These are phyloP conservation scores for Drosophila takahashii DNA, from an alignment of 1,140 invertebrate species.

Conservation along the genomic window DNA sequence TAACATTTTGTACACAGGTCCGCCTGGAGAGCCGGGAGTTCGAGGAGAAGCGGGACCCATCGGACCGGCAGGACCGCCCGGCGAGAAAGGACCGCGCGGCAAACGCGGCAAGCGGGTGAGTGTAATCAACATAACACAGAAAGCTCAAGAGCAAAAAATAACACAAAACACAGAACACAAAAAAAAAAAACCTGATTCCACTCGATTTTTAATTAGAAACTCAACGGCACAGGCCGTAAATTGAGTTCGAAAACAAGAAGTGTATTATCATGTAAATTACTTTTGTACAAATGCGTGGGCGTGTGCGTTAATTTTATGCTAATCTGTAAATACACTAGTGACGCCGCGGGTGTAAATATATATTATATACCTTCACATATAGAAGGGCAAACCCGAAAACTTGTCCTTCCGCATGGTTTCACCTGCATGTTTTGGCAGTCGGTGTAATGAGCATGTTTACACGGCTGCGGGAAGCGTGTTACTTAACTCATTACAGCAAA, in stretches of 20 bases:
- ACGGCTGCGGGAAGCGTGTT: constrained; percentile 40
- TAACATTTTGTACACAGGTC: constrained; percentile 86
- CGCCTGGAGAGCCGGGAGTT: constrained; percentile 91
- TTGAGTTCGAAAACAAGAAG: constrained; percentile 55
- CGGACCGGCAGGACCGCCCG: constrained; percentile 91
- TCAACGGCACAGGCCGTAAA: constrained; percentile 47
- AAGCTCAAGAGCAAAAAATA: constrained; percentile 1
- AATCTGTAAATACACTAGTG: constrained; percentile 78
- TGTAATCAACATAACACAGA: constrained; percentile 61
- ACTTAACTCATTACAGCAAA: constrained; percentile 74
- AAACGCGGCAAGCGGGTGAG: constrained; percentile 91
- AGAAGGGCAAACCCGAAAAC: constrained; percentile 18
- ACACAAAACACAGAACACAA: too few species aligned
- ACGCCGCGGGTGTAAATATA: constrained; percentile 54
- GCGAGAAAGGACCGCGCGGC: constrained; percentile 88
- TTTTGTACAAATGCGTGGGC: constrained; percentile 67
- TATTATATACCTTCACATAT: not conserved
- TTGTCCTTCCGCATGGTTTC: constrained; percentile 62
- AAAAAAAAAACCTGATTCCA: constrained; percentile 63
- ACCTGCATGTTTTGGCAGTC: constrained; percentile 55
- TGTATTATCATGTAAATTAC: constrained; percentile 79
- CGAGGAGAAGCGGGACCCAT: constrained; percentile 94
- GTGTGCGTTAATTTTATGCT: constrained; percentile 71
- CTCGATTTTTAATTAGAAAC: constrained; percentile 77
- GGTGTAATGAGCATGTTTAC: constrained; percentile 67